These are phyloP conservation scores for Epinephelus moara DNA, from an alignment of 2,113 vertebrate genomes.

Conservation along the genomic window DNA sequence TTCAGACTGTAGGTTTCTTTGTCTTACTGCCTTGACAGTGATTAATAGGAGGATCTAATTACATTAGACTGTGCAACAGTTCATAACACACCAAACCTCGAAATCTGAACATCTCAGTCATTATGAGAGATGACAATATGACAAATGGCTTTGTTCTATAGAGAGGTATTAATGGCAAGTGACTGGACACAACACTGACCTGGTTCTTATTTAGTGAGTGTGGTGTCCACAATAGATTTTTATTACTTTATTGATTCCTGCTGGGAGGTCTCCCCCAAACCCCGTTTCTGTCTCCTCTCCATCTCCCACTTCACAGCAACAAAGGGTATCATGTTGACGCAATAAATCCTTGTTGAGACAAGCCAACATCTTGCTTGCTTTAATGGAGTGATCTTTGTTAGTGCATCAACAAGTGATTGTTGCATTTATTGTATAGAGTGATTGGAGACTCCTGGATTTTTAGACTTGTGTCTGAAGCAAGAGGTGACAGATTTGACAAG, in stretches of 20 bases:
- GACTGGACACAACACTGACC: background rate
- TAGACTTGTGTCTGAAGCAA: background rate
- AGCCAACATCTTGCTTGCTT: background rate
- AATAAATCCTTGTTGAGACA: background rate
- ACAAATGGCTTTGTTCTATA: background rate
- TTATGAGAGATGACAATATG: background rate
- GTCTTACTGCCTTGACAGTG: background rate
- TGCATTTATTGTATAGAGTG: background rate
- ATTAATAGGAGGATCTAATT: background rate
- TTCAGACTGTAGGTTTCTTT: background rate
- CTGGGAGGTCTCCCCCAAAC: background rate
- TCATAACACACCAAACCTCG: background rate
- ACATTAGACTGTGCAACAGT: background rate
- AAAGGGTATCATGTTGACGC: background rate
- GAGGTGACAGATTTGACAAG: background rate
- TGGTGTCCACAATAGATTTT: constrained; percentile 8
- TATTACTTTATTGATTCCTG: background rate
- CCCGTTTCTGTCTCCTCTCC: background rate
- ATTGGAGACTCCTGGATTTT: background rate
- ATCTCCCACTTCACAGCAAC: background rate
- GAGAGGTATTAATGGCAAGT: background rate
- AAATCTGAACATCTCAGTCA: background rate
- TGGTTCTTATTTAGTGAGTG: background rate
- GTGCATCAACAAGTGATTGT: background rate
- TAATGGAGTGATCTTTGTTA: background rate